Base-by-base conservation (phyloP, 1,140 invertebrate genomes). In the Heliconius hermathena region DNA sequence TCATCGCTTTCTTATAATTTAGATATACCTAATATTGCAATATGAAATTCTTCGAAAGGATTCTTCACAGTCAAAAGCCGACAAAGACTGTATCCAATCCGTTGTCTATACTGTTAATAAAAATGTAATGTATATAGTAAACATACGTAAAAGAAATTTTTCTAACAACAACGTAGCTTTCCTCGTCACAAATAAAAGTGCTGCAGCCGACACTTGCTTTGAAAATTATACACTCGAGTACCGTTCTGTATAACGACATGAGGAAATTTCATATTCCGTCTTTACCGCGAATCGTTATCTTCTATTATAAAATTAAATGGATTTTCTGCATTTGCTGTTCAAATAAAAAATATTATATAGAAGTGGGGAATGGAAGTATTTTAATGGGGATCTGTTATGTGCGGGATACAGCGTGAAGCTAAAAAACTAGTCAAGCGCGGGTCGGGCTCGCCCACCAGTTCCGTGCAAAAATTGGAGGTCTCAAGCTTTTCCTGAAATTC, bases 211-310 rank as follows among this genome's bases (percentile, higher is more conserved):
- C 60, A 66, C 60, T 66, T 66, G 60, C 60, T 66, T 66, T 66
- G 60, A 66, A 66, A 66, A 66, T 66, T 66, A 66, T 66, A 66
- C 60, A 66, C 60, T 16, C 60, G 60, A 66, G 60, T 29, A 29
- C 26, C 22, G 60, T 26, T 66, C 26, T 66, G 13, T 66, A 66
- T 66, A 66, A 66, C 60, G 60, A 66, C 60, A 66, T 66, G n/a
- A 66, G 26, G 60, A 66, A 66, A 66, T 66, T 66, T 66, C 60
- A 66, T 66, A 66, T 66, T 66, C 60, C 60, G 22, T 66, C 60
- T 66, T 66, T 66, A 66, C 60, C 60, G 26, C 60, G 60, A 66
- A 29, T 66, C 60, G 60, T 66, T 66, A 66, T 66, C 22, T 66
- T 66, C 60, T 66, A 66, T 66, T 66, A 66, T 66, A 29, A 66